Evolutionary conservation across 2,888 invertebrate species (phyloP).

Genomic region (Marronus borbonicus): DNA sequence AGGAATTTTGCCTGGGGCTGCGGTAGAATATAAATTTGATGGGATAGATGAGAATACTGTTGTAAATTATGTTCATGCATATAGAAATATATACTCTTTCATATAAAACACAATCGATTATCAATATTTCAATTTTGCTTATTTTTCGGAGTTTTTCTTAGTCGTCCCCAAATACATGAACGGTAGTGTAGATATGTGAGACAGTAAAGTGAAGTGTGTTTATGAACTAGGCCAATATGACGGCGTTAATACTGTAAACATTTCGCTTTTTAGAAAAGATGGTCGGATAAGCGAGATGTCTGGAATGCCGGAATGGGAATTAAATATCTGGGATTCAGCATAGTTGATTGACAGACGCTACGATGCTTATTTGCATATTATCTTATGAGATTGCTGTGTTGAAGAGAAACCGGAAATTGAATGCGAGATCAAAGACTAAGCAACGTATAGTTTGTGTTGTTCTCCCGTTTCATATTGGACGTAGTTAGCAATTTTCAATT

Average conservation of each 20-base stretch:
- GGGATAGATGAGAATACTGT: no score
- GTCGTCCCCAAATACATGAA: no score
- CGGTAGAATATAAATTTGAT: no score
- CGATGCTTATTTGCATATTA: constrained; percentile 17
- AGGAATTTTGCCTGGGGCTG: no score
- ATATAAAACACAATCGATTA: no score
- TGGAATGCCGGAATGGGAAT: not conserved
- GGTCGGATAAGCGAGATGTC: not conserved
- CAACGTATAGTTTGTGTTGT: not conserved
- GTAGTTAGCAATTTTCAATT: not conserved
- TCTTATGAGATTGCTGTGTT: constrained; percentile 9
- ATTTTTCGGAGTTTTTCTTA: no score
- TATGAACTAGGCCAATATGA: not conserved
- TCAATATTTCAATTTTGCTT: no score
- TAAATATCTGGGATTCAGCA: not conserved
- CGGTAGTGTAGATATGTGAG: not conserved
- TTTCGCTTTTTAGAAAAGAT: not conserved
- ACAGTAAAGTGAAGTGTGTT: not conserved
- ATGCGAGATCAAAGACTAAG: constrained; percentile 1
- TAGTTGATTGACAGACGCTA: constrained; percentile 3
- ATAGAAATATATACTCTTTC: no score
- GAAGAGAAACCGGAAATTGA: constrained; percentile 13
- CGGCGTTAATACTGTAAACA: not conserved
- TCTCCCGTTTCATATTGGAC: not conserved
- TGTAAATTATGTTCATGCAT: no score